Percentiles rank a stretch among this genome's conserved stretches.
phyloP scores from a whole-genome alignment of 2,888 invertebrate genomes.

The Microctonus aethiopoides region DNA sequence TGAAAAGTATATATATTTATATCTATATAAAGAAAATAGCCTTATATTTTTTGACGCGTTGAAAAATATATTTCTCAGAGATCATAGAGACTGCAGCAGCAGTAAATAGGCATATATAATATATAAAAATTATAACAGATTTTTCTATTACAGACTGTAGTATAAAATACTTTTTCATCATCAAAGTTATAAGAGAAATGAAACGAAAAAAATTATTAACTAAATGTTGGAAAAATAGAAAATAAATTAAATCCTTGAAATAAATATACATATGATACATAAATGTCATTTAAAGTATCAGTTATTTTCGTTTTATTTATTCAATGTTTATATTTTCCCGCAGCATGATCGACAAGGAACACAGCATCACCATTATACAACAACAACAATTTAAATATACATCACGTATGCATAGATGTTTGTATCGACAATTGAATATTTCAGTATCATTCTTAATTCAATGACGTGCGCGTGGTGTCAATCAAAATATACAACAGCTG shows the following conservation, averaged over 20 bases:
- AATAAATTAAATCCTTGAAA: no score
- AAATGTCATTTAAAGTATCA: no score
- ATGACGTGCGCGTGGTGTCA: neutral
- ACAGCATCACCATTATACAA: slow-evolving; percentile 45
- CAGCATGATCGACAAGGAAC: slow-evolving; percentile 40
- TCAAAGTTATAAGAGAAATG: neutral
- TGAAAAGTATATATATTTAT: neutral
- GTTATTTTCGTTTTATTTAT: no score
- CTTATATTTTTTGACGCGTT: neutral
- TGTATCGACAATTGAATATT: neutral
- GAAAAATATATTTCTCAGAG: neutral
- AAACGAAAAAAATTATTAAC: no score
- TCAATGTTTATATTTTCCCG: no score
- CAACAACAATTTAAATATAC: slow-evolving; percentile 26
- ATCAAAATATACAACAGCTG: no score
- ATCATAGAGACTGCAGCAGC: neutral
- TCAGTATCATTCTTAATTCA: neutral
- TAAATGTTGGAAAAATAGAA: slow-evolving; percentile 9
- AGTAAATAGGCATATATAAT: no score
- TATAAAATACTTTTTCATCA: neutral
- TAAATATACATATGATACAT: no score
- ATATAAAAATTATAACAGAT: neutral
- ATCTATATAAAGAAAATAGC: neutral
- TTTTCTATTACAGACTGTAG: no score
- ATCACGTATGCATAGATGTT: neutral